Percentiles rank a stretch among this genome's conserved stretches.
phyloP scores from a whole-genome alignment of 2,113 vertebrate genomes.

The Cyrtonyx montezumae region DNA sequence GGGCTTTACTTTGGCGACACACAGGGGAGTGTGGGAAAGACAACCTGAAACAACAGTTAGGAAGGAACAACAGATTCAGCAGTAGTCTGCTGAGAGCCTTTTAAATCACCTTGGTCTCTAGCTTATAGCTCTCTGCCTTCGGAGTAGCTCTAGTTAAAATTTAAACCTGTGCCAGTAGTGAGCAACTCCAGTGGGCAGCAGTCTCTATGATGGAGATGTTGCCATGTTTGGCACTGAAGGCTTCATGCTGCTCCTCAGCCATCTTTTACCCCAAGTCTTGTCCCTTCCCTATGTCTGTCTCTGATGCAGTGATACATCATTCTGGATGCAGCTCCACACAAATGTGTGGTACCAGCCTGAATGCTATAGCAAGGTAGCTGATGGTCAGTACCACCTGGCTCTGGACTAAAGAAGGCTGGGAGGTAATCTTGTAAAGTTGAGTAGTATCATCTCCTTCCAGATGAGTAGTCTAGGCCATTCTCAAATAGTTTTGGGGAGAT shows the following conservation, averaged over 20 bases:
- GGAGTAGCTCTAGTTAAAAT: background rate
- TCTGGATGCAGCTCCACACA: background rate
- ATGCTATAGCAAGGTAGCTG: rapidly evolving
- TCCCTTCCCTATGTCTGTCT: background rate
- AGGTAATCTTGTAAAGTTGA: background rate
- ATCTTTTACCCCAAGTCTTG: background rate
- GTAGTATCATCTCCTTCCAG: background rate
- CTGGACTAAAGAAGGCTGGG: background rate
- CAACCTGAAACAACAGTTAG: background rate
- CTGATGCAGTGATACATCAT: background rate
- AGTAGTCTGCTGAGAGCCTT: background rate
- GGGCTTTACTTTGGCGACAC: background rate
- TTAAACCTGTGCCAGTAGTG: background rate
- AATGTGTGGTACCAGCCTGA: background rate
- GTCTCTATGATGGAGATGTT: background rate
- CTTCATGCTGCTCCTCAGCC: background rate
- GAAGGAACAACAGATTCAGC: background rate
- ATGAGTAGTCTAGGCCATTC: background rate
- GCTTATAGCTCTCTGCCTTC: background rate
- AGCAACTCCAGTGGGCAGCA: background rate
- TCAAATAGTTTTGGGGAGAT: rapidly evolving
- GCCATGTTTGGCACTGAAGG: background rate
- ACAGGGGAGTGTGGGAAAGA: background rate
- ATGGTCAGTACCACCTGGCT: background rate
- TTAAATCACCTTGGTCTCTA: background rate